Evolutionary conservation across 1,140 invertebrate genomes (phyloP).

Genomic region (Aphelenchoides avenae): DNA sequence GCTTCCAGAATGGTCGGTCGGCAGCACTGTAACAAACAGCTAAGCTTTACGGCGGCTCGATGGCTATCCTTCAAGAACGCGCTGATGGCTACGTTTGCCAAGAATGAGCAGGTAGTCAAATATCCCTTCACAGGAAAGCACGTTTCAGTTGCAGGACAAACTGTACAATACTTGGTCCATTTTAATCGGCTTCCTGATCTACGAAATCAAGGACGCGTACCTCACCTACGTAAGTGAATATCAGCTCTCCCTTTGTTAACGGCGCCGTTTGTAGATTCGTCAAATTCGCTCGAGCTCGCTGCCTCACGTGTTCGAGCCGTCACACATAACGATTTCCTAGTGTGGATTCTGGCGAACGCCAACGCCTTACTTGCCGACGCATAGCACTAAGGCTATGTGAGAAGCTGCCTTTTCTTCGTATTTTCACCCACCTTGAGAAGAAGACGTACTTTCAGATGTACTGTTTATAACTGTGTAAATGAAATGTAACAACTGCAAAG

Average conservation of each 20-base stretch:
- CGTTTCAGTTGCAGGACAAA: constrained; percentile 20
- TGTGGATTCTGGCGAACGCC: too few species aligned
- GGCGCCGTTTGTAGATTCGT: constrained; percentile 37
- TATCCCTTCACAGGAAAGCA: neutral
- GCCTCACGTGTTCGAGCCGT: constrained; percentile 48
- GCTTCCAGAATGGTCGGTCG: constrained; percentile 51
- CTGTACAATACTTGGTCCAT: constrained; percentile 20
- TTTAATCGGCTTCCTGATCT: constrained; percentile 35
- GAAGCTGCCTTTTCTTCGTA: too few species aligned
- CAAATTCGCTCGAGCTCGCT: constrained; percentile 45
- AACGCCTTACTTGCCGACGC: too few species aligned
- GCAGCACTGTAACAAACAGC: constrained; percentile 52
- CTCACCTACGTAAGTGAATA: constrained; percentile 48
- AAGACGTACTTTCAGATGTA: too few species aligned
- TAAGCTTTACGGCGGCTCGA: constrained; percentile 53
- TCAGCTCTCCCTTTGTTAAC: neutral
- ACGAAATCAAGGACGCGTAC: constrained; percentile 56
- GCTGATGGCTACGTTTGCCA: constrained; percentile 41
- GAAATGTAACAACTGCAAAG: too few species aligned
- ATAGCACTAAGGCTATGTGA: too few species aligned
- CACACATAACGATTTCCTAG: too few species aligned
- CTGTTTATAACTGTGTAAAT: too few species aligned
- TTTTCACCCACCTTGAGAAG: too few species aligned
- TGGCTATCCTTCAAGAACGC: constrained; percentile 56
- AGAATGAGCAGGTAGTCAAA: constrained; percentile 43